Base-by-base conservation (phyloP, 2,113 vertebrate species). In the Sander vitreus region DNA sequence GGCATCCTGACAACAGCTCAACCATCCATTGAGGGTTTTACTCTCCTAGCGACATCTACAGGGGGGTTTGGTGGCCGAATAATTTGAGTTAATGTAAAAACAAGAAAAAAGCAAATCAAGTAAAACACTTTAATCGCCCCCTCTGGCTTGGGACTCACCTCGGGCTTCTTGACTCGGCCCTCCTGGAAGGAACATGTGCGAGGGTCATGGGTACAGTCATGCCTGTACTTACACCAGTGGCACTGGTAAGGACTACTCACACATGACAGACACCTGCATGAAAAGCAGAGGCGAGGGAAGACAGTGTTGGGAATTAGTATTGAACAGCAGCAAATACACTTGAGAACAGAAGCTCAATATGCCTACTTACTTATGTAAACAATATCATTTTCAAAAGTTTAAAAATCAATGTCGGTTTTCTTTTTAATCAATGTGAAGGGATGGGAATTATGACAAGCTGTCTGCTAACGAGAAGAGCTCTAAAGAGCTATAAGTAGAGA, bases 151-250 rank as follows among this genome's bases (percentile, higher is more conserved):
- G 19, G 21, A 69, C 96, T 91, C 94, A 99, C 98, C 97, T 99
- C 97, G 0, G 98, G 95, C 76, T 97, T 89, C 90, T 97, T 99
- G 91, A 99, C 98, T 47, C 96, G 93, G 66, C 98, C 98, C 85
- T 99, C 98, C 90, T 97, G 97, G 94, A 99, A 99, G 87, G 97
- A 99, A 88, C 98, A 99, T 5, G 96, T 97, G 64, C 96, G 96
- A 15, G 98, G 98, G 84, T 99, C 97, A 0, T 99, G 97, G 63
- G 98, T 99, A 79, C 98, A 99, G 82, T 98, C 95, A 0, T 99
- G 98, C 47, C 97, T 96, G 90, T 98, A 99, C 95, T 99, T 99
- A 90, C 98, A 99, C 98, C 98, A 99, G 93, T 99, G 97, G 43
- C 98, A 99, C 76, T 96, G 96, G 83, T 98, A 99, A 0, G 98